Evolutionary conservation across 2,888 invertebrate species (phyloP).

Genomic region (Horisme vitalbata): DNA sequence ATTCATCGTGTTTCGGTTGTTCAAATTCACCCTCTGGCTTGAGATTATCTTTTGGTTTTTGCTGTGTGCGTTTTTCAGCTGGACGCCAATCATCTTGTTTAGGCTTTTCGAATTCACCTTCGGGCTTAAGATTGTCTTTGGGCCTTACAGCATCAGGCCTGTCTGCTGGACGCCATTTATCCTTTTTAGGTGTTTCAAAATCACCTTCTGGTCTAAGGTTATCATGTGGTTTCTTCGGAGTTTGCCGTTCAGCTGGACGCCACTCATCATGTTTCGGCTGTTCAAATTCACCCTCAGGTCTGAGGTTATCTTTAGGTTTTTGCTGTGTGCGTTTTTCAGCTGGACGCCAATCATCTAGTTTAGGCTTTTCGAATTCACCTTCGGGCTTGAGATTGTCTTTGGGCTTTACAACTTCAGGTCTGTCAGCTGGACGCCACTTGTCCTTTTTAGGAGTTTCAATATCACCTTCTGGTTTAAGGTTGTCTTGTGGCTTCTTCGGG

Average conservation of each 20-base stretch:
- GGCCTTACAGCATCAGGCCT: slow-evolving; percentile 44
- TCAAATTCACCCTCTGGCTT: slow-evolving; percentile 80
- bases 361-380: slow-evolving; percentile 65
- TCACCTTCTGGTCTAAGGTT: slow-evolving; percentile 75
- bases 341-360: slow-evolving; percentile 48
- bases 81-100: slow-evolving; percentile 51
- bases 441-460: slow-evolving; percentile 71
- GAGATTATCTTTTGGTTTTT: slow-evolving; percentile 52
- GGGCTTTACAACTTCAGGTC: slow-evolving; percentile 46
- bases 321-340: slow-evolving; percentile 59
- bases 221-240: slow-evolving; percentile 63
- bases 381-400: slow-evolving; percentile 58
- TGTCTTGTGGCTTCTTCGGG: slow-evolving; percentile 69
- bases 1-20: slow-evolving; percentile 46
- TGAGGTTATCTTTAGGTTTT: slow-evolving; percentile 68
- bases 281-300: slow-evolving; percentile 84
- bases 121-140: slow-evolving; percentile 77
- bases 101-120: slow-evolving; percentile 73
- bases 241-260: slow-evolving; percentile 63
- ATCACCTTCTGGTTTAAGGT: slow-evolving; percentile 84
- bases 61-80: slow-evolving; percentile 53
- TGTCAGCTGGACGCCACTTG: slow-evolving; percentile 64
- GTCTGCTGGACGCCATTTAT: slow-evolving; percentile 53
- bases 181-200: slow-evolving; percentile 53
- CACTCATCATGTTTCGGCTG: slow-evolving; percentile 75